These are phyloP conservation scores for Pangasius djambal DNA, from an alignment of 2,797 vertebrate genomes.

Conservation along the genomic window DNA sequence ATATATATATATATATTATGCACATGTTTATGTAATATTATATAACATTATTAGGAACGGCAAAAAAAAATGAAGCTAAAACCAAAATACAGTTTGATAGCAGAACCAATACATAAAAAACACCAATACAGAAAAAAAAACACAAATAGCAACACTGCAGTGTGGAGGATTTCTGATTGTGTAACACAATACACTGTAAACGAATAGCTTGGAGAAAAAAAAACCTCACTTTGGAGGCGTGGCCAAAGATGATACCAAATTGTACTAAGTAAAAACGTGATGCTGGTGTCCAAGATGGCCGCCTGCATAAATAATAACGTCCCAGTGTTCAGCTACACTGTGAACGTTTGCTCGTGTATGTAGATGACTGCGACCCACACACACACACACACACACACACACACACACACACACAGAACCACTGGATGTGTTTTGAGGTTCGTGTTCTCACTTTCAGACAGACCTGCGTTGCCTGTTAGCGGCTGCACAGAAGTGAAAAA, in stretches of 20 bases:
- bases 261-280: neutral
- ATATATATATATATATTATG: no score
- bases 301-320: neutral
- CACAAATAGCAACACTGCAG: no score
- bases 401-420: neutral
- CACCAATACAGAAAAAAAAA: neutral
- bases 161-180: neutral
- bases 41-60: no score
- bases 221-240: neutral
- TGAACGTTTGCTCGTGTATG: neutral
- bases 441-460: neutral
- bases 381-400: neutral
- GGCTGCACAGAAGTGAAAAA: neutral
- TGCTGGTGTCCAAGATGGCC: neutral
- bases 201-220: no score
- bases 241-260: neutral
- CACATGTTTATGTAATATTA: no score
- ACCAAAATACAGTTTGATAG: no score
- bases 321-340: neutral
- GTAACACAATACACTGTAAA: no score
- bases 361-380: neutral
- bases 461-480: neutral
- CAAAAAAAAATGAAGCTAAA: no score
- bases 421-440: no score
- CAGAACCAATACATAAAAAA: no score